Percentiles rank a stretch among this genome's conserved stretches.
Evolutionary conservation across 2,797 vertebrate species (phyloP).

Genomic region (Melanotaenia parkinsoni): DNA sequence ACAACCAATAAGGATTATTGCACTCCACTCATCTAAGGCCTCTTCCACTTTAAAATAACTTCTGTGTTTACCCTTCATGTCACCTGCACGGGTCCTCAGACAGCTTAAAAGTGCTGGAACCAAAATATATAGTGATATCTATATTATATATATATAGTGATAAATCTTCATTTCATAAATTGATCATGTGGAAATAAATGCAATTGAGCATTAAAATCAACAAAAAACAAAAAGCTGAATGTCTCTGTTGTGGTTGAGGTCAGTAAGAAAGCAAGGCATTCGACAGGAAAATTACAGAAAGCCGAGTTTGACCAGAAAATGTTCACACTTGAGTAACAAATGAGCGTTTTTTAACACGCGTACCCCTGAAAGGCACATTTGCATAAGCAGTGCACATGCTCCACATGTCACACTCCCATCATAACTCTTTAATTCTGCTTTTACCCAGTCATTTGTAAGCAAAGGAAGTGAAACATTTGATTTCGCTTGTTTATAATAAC

Average conservation of each 20-base stretch:
- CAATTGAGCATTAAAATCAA: constrained; percentile 46
- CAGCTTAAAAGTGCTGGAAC: constrained; percentile 61
- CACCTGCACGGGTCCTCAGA: constrained; percentile 41
- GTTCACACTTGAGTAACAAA: constrained; percentile 37
- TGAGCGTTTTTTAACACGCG: constrained; percentile 29
- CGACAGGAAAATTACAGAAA: constrained; percentile 27
- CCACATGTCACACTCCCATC: constrained; percentile 10
- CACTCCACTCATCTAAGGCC: constrained; percentile 84
- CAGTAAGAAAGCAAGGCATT: constrained; percentile 46
- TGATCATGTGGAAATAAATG: constrained; percentile 26
- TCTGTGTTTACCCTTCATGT: constrained; percentile 57
- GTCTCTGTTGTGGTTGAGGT: constrained; percentile 39
- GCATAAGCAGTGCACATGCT: constrained; percentile 49
- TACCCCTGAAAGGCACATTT: constrained; percentile 65
- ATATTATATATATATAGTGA: constrained; percentile 14
- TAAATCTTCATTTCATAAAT: constrained; percentile 47
- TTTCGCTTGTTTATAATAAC: background rate
- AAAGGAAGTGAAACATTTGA: constrained; percentile 5
- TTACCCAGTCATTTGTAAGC: background rate
- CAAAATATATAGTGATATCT: constrained; percentile 36
- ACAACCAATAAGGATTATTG: constrained; percentile 76
- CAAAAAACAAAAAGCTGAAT: constrained; percentile 21
- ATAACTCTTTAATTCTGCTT: constrained; percentile 30
- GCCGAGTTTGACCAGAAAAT: constrained; percentile 3
- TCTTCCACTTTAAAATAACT: constrained; percentile 69